Evolutionary conservation across 2,113 vertebrate species (phyloP).

Genomic region (Gavia stellata): DNA sequence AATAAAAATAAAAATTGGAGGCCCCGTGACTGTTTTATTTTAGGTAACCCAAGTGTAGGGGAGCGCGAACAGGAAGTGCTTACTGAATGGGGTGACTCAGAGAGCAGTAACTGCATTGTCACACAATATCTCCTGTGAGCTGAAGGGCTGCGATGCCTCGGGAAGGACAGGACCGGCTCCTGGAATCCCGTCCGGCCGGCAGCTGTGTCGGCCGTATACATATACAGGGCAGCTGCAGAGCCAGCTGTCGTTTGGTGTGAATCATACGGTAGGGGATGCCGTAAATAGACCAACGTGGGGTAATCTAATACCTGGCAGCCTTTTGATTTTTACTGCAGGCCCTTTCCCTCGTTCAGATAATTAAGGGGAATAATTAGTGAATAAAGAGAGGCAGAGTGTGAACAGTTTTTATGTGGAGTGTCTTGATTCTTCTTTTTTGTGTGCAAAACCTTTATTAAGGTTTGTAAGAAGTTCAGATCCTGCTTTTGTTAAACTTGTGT

Average conservation of each 20-base stretch:
- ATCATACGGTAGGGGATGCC: slow-evolving; percentile 84
- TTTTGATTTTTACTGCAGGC: slow-evolving; percentile 79
- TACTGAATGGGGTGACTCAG: neutral
- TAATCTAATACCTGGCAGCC: slow-evolving; percentile 87
- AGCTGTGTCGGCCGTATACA: slow-evolving; percentile 86
- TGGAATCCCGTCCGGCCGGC: slow-evolving; percentile 82
- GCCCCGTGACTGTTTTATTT: slow-evolving; percentile 6
- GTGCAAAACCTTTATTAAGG: neutral
- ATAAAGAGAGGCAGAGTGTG: neutral
- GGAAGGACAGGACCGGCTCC: slow-evolving; percentile 81
- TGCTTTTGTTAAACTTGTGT: neutral
- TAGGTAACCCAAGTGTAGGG: neutral
- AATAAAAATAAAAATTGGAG: neutral
- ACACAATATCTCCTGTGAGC: neutral
- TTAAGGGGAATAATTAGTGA: slow-evolving; percentile 23
- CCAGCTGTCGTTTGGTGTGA: slow-evolving; percentile 91
- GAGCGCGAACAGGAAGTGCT: neutral
- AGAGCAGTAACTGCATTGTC: neutral
- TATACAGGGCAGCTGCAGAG: slow-evolving; percentile 90
- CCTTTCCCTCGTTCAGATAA: slow-evolving; percentile 16
- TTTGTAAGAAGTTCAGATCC: neutral
- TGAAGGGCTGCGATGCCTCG: slow-evolving; percentile 61
- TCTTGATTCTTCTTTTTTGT: neutral
- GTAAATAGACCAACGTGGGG: slow-evolving; percentile 88
- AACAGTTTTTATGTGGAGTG: neutral